Percentiles rank a stretch among this genome's conserved stretches.
Evolutionary conservation across 2,113 vertebrate genomes (phyloP).

Genomic region (Atherinomorus stipes): DNA sequence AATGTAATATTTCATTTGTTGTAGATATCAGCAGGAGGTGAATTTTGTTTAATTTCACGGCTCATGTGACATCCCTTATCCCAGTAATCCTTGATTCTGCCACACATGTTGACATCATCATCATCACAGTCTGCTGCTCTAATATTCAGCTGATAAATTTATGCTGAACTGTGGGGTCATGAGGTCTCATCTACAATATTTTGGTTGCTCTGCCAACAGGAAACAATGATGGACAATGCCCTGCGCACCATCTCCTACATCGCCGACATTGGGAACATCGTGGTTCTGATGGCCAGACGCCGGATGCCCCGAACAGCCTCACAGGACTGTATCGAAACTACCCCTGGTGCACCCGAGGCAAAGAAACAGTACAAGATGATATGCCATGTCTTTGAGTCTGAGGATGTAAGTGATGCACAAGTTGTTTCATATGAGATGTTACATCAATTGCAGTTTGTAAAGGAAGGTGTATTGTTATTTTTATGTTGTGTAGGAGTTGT

Average conservation of each 20-base stretch:
- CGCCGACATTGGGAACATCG: slow-evolving; percentile 96
- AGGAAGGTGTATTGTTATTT: background rate
- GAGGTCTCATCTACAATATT: background rate
- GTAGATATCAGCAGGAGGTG: background rate
- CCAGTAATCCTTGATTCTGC: background rate
- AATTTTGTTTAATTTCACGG: background rate
- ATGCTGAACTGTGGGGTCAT: background rate
- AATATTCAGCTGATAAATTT: slow-evolving; percentile 3
- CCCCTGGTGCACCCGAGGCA: slow-evolving; percentile 90
- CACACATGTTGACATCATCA: background rate
- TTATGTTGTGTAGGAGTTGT: background rate
- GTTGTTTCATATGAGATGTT: background rate
- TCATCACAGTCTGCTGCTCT: background rate
- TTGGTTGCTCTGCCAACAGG: slow-evolving; percentile 77
- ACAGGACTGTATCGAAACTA: slow-evolving; percentile 97
- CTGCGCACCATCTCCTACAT: slow-evolving; percentile 98
- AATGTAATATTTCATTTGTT: background rate
- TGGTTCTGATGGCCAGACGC: slow-evolving; percentile 96
- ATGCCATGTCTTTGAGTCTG: slow-evolving; percentile 98
- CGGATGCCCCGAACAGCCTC: slow-evolving; percentile 95
- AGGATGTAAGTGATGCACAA: slow-evolving; percentile 90
- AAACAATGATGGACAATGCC: slow-evolving; percentile 99
- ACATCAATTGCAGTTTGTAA: background rate
- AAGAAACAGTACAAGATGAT: slow-evolving; percentile 99
- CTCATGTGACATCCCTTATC: background rate